These are phyloP conservation scores for Perodicticus potto DNA, from an alignment of 2,797 vertebrate genomes.

Conservation along the genomic window DNA sequence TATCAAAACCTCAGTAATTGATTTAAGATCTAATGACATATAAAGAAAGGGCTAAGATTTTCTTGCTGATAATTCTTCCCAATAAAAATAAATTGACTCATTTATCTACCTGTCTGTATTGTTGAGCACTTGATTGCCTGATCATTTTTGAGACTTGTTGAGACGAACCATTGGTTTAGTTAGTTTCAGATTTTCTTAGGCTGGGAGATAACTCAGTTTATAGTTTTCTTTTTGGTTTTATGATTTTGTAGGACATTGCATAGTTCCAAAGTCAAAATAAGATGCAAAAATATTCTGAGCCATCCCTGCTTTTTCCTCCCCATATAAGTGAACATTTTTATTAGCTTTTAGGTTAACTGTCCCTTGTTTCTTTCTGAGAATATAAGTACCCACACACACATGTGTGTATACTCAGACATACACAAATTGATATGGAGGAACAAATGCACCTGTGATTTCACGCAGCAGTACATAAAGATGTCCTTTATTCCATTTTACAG, in stretches of 20 bases:
- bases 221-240: neutral
- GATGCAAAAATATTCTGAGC: neutral
- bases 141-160: conserved; percentile 33
- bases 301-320: neutral
- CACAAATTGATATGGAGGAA: neutral
- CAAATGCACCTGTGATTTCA: neutral
- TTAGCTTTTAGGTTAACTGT: neutral
- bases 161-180: conserved; percentile 1
- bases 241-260: neutral
- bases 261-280: conserved; percentile 25
- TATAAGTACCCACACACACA: neutral
- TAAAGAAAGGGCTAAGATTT: conserved; percentile 59
- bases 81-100: conserved; percentile 49
- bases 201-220: neutral
- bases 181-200: conserved; percentile 10
- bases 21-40: conserved; percentile 69
- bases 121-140: conserved; percentile 7
- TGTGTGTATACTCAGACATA: neutral
- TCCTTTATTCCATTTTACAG: neutral
- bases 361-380: conserved; percentile 20
- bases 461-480: neutral
- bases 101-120: conserved; percentile 25
- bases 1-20: conserved; percentile 75
- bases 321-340: neutral
- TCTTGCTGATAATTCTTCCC: conserved; percentile 56